These are phyloP conservation scores for Tringa solitaria DNA, from an alignment of 2,113 vertebrate genomes.

Conservation along the genomic window DNA sequence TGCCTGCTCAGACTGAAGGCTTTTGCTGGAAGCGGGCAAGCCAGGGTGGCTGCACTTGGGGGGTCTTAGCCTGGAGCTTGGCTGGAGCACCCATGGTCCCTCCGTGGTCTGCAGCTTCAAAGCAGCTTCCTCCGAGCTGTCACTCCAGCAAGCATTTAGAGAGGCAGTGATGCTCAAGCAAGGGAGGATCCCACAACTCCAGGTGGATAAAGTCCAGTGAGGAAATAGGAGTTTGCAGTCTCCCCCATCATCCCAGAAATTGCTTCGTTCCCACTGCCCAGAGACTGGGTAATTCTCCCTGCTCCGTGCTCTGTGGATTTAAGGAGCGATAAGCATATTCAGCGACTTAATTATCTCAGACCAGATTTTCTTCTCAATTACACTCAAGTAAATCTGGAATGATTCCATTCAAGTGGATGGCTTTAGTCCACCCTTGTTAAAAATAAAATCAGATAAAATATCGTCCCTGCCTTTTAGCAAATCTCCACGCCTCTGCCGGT, in stretches of 20 bases:
- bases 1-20: not conserved
- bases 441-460: not conserved
- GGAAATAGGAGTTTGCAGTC: not conserved
- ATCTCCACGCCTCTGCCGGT: accelerated
- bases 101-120: not conserved
- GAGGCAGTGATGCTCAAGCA: not conserved
- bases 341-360: constrained; percentile 6
- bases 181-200: not conserved
- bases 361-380: constrained; percentile 56
- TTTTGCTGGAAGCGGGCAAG: not conserved
- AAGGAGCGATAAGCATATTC: constrained; percentile 19
- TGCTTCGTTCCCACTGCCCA: not conserved
- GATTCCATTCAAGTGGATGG: constrained; percentile 17
- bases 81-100: accelerated
- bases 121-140: not conserved
- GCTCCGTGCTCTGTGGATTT: not conserved
- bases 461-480: not conserved
- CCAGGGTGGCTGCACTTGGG: accelerated
- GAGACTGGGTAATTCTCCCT: not conserved
- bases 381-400: constrained; percentile 36
- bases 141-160: not conserved
- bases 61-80: not conserved
- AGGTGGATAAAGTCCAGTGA: not conserved
- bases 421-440: not conserved
- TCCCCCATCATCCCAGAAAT: not conserved